Conservation (phyloP, 2,113 vertebrate species). For the Procavia capensis region DNA sequence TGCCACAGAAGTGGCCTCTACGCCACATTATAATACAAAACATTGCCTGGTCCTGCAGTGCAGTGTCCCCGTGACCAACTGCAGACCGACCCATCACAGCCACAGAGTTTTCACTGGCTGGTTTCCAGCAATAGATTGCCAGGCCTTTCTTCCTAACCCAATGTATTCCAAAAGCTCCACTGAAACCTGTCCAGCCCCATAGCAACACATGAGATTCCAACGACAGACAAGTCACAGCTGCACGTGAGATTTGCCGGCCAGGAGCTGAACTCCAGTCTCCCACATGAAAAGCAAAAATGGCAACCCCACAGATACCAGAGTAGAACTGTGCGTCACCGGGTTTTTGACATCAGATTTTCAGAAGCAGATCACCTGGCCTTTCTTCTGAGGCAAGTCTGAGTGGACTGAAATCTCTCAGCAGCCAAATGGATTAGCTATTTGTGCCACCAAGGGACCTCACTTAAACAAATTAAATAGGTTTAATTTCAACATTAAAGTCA, state of each 20-base stretch:
- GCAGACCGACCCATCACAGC: not conserved
- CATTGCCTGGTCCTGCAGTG: not conserved
- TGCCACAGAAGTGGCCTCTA: too few relatives aligned
- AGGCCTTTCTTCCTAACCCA: not conserved
- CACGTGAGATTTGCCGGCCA: not conserved
- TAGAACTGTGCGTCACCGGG: too few relatives aligned
- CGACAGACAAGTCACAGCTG: not conserved
- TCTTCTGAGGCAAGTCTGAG: too few relatives aligned
- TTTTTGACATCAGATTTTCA: too few relatives aligned
- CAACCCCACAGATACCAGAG: too few relatives aligned
- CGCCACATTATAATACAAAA: too few relatives aligned
- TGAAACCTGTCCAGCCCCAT: not conserved
- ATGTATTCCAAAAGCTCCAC: not conserved
- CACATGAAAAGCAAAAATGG: too few relatives aligned
- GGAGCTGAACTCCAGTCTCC: not conserved
- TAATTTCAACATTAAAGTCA: not conserved
- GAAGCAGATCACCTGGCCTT: too few relatives aligned
- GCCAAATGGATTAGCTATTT: not conserved
- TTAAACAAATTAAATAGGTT: not conserved
- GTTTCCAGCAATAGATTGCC: not conserved
- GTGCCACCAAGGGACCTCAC: not conserved
- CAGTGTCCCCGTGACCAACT: not conserved
- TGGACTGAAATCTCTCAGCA: not conserved
- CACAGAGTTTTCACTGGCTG: not conserved
- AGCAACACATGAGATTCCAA: not conserved